These are phyloP conservation scores for Sminthurides aquaticus DNA, from an alignment of 2,888 invertebrate genomes.

Conservation along the genomic window DNA sequence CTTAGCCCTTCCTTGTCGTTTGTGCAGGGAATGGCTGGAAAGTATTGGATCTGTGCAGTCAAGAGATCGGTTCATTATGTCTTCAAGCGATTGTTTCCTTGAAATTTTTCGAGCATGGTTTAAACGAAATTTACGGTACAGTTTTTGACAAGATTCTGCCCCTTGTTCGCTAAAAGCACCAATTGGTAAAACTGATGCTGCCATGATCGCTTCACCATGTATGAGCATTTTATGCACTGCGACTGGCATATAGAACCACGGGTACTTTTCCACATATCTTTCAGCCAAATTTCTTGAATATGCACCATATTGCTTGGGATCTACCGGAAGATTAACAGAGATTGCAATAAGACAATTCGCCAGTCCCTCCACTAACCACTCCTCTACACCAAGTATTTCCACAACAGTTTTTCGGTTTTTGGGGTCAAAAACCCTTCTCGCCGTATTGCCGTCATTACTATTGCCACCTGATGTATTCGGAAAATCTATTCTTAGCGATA, in stretches of 20 bases:
- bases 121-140: background rate
- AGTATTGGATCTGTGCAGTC: slow-evolving; percentile 6
- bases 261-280: background rate
- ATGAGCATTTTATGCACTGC: slow-evolving; percentile 17
- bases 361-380: background rate
- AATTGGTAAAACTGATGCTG: background rate
- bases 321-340: background rate
- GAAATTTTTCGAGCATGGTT: background rate
- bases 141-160: slow-evolving; percentile 8
- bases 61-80: slow-evolving; percentile 2
- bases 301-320: background rate
- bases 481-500: slow-evolving; percentile 8
- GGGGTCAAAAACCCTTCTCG: slow-evolving; percentile 2
- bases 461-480: background rate
- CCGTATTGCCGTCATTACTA: slow-evolving; percentile 9
- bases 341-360: background rate
- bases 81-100: background rate
- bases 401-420: background rate
- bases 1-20: background rate
- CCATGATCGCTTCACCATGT: slow-evolving; percentile 7
- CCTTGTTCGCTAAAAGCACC: slow-evolving; percentile 4
- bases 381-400: background rate
- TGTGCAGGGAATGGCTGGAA: background rate
- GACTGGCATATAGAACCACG: slow-evolving; percentile 4
- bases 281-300: background rate